These are phyloP conservation scores for Ornithoptera alexandrae DNA, from an alignment of 2,888 invertebrate genomes.

Conservation along the genomic window DNA sequence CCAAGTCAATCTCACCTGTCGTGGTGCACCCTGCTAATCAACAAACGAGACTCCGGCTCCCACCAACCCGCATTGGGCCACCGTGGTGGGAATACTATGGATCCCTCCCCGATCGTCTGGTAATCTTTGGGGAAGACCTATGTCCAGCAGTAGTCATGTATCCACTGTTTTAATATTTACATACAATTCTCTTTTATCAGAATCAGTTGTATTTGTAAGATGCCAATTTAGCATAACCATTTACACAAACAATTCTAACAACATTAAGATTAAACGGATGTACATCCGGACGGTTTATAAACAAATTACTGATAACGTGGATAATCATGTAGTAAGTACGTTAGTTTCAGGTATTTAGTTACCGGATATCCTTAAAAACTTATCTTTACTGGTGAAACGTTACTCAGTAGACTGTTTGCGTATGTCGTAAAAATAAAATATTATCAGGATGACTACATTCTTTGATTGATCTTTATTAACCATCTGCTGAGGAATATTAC, in stretches of 20 bases:
- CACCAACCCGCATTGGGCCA: too few relatives aligned
- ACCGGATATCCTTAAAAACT: neutral
- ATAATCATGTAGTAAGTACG: neutral
- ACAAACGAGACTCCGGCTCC: too few relatives aligned
- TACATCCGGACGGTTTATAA: neutral
- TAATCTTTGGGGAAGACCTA: too few relatives aligned
- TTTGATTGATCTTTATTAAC: conserved; percentile 4
- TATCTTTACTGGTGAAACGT: neutral
- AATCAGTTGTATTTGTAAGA: neutral
- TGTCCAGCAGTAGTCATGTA: too few relatives aligned
- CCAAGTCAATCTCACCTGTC: too few relatives aligned
- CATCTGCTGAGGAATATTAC: neutral
- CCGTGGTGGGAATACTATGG: too few relatives aligned
- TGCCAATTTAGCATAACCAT: neutral
- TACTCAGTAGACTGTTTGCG: neutral
- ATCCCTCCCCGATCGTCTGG: too few relatives aligned
- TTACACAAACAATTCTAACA: neutral
- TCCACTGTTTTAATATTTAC: too few relatives aligned
- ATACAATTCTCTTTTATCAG: neutral
- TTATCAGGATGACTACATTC: neutral
- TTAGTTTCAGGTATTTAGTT: neutral
- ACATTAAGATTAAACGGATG: neutral
- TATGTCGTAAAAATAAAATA: conserved; percentile 4
- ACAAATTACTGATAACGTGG: neutral
- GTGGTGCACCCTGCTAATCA: too few relatives aligned